These are phyloP conservation scores for Magallana nippona DNA, from an alignment of 2,888 invertebrate genomes.

Conservation along the genomic window DNA sequence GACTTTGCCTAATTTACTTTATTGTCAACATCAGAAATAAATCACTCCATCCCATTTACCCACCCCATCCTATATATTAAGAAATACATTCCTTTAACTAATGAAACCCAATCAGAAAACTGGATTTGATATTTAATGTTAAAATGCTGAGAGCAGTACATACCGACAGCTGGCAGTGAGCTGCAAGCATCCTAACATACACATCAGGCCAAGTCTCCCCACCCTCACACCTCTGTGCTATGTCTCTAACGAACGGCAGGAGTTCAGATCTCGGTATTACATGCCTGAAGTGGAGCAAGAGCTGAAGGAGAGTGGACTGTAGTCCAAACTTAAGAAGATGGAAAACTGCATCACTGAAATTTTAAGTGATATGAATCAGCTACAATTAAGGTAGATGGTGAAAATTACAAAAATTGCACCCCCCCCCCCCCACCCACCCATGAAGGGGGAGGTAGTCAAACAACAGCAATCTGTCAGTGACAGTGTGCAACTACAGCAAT, in stretches of 20 bases:
- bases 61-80: no score
- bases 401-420: background rate
- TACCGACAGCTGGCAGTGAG: background rate
- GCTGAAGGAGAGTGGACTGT: background rate
- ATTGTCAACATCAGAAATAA: no score
- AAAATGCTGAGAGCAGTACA: no score
- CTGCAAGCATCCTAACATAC: background rate
- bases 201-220: background rate
- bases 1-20: no score
- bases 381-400: background rate
- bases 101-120: no score
- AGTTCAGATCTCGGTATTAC: background rate
- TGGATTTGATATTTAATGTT: no score
- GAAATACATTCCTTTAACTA: no score
- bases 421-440: background rate
- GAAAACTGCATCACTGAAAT: slow-evolving; percentile 1
- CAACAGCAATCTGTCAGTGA: slow-evolving; percentile 53
- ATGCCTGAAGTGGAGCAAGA: slow-evolving; percentile 11
- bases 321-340: background rate
- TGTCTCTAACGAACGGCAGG: background rate
- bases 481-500: slow-evolving; percentile 44
- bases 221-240: background rate
- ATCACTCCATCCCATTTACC: no score
- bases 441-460: slow-evolving; percentile 56
- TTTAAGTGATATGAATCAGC: background rate